A percentile compares a stretch with the other conserved stretches of the same genome.
Evolutionary conservation across 2,888 invertebrate genomes (phyloP).

Genomic region (Chrysina gloriosa): DNA sequence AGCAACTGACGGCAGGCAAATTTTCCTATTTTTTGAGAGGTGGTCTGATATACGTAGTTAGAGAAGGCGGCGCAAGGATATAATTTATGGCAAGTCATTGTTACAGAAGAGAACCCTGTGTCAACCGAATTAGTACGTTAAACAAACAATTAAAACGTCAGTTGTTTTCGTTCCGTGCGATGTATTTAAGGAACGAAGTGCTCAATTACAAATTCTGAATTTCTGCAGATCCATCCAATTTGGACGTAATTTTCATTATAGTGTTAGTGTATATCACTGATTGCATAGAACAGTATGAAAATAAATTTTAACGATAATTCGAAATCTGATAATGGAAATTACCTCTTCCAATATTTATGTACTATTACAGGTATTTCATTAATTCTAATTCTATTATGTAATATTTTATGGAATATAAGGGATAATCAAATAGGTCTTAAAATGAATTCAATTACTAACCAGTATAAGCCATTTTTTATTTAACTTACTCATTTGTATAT

Average conservation of each 20-base stretch:
- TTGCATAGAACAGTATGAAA: conserved; percentile 20
- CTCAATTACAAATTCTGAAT: conserved; percentile 5
- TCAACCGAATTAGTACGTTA: conserved; percentile 35
- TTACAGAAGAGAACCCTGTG: conserved; percentile 34
- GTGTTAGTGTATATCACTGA: conserved; percentile 14
- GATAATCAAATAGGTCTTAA: no score
- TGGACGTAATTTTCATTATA: not conserved
- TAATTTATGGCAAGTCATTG: conserved; percentile 41
- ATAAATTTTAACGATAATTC: conserved; percentile 22
- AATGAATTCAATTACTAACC: no score
- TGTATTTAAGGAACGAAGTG: conserved; percentile 31
- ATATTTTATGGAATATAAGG: no score
- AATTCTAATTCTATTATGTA: no score
- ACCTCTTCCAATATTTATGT: conserved; percentile 45
- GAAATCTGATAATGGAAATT: conserved; percentile 38
- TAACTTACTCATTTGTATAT: no score
- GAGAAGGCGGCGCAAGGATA: conserved; percentile 10
- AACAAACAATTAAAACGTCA: conserved; percentile 42
- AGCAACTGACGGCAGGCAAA: not conserved
- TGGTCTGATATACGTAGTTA: conserved; percentile 16
- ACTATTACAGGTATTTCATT: conserved; percentile 45
- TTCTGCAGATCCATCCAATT: not conserved
- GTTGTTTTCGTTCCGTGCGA: conserved; percentile 32
- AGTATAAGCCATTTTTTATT: no score
- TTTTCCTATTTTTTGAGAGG: conserved; percentile 16